Percentiles rank a stretch among this genome's conserved stretches.
These are phyloP conservation scores for Phaonia tiefii DNA, from an alignment of 2,888 invertebrate genomes.

Conservation along the genomic window DNA sequence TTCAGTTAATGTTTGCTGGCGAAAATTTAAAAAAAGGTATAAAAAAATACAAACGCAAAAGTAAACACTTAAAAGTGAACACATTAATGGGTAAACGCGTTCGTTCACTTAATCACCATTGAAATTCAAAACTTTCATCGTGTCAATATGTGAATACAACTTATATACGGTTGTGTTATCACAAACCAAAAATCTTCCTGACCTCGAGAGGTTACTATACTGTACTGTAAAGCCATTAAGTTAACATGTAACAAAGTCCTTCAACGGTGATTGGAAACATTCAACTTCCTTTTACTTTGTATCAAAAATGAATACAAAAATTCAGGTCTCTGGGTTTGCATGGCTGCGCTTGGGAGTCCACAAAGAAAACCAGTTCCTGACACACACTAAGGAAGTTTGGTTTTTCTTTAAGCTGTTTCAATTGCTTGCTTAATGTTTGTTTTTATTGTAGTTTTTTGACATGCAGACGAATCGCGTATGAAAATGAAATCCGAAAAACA, in stretches of 20 bases:
- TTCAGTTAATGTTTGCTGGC: constrained; percentile 43
- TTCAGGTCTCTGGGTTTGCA: constrained; percentile 64
- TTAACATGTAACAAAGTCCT: constrained; percentile 49
- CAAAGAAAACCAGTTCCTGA: constrained; percentile 61
- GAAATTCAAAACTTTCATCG: constrained; percentile 54
- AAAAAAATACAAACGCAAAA: background rate
- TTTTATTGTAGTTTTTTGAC: constrained; percentile 6
- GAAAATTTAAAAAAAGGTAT: background rate
- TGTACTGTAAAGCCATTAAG: constrained; percentile 11
- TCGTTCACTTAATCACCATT: background rate
- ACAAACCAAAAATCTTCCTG: constrained; percentile 30
- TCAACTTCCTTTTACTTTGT: constrained; percentile 62
- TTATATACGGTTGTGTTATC: background rate
- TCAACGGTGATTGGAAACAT: constrained; percentile 52
- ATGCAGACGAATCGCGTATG: background rate
- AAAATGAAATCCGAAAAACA: background rate
- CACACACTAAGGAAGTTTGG: constrained; percentile 57
- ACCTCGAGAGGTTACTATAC: constrained; percentile 62
- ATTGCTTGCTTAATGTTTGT: background rate
- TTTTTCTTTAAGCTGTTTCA: constrained; percentile 48
- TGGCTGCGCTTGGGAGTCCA: constrained; percentile 42
- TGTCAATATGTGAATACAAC: constrained; percentile 30
- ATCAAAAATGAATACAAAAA: too few relatives aligned
- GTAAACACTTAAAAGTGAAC: background rate
- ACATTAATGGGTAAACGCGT: background rate